Percentiles rank a stretch among this genome's conserved stretches.
Evolutionary conservation across 2,797 vertebrate species (phyloP).

Genomic region (Gambusia yucatana): DNA sequence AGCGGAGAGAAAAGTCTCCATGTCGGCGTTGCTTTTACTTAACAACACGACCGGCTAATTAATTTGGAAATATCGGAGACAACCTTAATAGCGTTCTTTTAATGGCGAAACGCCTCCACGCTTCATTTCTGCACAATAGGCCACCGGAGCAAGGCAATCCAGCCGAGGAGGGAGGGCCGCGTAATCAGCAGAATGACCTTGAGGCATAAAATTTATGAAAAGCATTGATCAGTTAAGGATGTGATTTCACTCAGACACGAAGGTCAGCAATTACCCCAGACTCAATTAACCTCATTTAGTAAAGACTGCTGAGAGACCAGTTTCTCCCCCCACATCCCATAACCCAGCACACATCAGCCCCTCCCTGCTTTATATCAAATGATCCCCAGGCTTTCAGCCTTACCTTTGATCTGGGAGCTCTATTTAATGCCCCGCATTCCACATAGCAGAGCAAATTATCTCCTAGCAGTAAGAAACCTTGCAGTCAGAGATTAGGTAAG

Average conservation of each 20-base stretch:
- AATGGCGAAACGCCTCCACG: constrained; percentile 52
- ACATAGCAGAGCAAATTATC: constrained; percentile 52
- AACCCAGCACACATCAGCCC: constrained; percentile 27
- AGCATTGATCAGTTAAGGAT: constrained; percentile 83
- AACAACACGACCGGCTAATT: constrained; percentile 68
- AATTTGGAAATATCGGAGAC: constrained; percentile 66
- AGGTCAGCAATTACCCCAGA: constrained; percentile 83
- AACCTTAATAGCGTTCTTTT: constrained; percentile 63
- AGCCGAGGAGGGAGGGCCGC: constrained; percentile 43
- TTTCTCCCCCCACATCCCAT: constrained; percentile 45
- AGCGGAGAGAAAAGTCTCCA: constrained; percentile 25
- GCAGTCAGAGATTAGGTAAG: constrained; percentile 49
- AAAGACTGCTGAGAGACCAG: constrained; percentile 81
- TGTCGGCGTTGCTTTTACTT: constrained; percentile 61
- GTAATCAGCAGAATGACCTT: constrained; percentile 79
- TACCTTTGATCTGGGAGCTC: constrained; percentile 67
- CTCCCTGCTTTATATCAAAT: constrained; percentile 61
- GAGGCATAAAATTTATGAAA: constrained; percentile 80
- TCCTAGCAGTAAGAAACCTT: constrained; percentile 43
- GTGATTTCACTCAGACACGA: constrained; percentile 80
- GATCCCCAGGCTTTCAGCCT: constrained; percentile 46
- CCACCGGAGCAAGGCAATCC: constrained; percentile 38
- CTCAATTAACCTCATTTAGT: constrained; percentile 84
- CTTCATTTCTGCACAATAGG: constrained; percentile 59
- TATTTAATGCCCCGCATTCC: constrained; percentile 58